Evolutionary conservation across 2,797 vertebrate species (phyloP).

Genomic region (Galaxias olidus): DNA sequence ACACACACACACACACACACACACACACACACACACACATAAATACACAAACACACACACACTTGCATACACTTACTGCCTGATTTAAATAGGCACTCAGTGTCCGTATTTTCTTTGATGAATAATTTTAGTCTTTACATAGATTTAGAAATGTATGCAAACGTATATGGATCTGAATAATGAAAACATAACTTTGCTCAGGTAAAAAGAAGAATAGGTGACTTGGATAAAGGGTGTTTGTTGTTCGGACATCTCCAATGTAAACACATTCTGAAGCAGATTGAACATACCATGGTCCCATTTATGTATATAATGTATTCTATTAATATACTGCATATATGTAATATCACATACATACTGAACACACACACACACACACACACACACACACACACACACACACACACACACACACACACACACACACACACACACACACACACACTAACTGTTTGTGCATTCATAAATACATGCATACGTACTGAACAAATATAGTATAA

Average conservation of each 20-base stretch:
- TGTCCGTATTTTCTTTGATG: neutral
- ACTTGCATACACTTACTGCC: slow-evolving; percentile 8
- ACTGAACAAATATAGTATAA: neutral
- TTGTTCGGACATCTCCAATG: too few relatives aligned
- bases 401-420: neutral
- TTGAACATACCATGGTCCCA: too few relatives aligned
- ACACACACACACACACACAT: slow-evolving; percentile 10
- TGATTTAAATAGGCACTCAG: neutral
- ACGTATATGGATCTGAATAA: neutral
- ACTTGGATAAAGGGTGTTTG: neutral
- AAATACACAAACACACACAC: slow-evolving; percentile 12
- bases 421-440: neutral
- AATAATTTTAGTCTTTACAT: neutral
- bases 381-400: slow-evolving; percentile 10
- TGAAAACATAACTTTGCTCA: neutral
- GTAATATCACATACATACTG: slow-evolving; percentile 23
- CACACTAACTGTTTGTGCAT: too few relatives aligned
- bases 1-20: slow-evolving; percentile 19
- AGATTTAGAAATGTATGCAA: neutral
- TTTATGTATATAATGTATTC: neutral
- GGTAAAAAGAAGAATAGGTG: too few relatives aligned
- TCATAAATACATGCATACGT: too few relatives aligned
- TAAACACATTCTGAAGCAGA: too few relatives aligned
- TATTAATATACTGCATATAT: slow-evolving; percentile 3
- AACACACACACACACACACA: slow-evolving; percentile 3